Percentiles rank a stretch among this genome's conserved stretches.
phyloP scores from a whole-genome alignment of 2,888 invertebrate species.

The Crioceris asparagi region DNA sequence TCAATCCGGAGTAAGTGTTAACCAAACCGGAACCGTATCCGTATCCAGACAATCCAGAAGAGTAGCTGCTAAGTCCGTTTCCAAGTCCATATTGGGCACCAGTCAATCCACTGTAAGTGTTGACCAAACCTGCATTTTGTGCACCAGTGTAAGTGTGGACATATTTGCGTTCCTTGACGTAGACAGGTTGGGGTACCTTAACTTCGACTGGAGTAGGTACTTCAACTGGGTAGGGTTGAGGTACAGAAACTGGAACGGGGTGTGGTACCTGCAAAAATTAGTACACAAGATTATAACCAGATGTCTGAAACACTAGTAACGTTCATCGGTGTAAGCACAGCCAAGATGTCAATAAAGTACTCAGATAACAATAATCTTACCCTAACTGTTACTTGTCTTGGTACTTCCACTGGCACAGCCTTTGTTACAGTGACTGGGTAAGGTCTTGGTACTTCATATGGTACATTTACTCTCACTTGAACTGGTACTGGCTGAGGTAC shows the following conservation, averaged over 20 bases:
- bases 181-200: conserved; percentile 20
- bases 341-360: neutral
- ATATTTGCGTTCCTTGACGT: conserved; percentile 5
- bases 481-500: conserved; percentile 11
- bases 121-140: neutral
- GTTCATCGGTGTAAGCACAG: neutral
- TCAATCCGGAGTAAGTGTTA: neutral
- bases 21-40: neutral
- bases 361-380: conserved; percentile 13
- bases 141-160: neutral
- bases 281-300: neutral
- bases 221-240: conserved; percentile 23
- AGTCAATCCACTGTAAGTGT: neutral
- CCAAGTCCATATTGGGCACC: neutral
- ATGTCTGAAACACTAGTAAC: neutral
- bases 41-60: neutral
- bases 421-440: conserved; percentile 20
- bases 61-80: neutral
- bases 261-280: conserved; percentile 5
- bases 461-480: conserved; percentile 8
- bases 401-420: conserved; percentile 19
- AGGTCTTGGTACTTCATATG: conserved; percentile 25
- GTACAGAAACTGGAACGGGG: conserved; percentile 21
- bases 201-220: conserved; percentile 24
- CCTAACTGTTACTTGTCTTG: conserved; percentile 20